phyloP scores from a whole-genome alignment of 2,888 invertebrate genomes.

The Himalopsyche kuldschensis region DNA sequence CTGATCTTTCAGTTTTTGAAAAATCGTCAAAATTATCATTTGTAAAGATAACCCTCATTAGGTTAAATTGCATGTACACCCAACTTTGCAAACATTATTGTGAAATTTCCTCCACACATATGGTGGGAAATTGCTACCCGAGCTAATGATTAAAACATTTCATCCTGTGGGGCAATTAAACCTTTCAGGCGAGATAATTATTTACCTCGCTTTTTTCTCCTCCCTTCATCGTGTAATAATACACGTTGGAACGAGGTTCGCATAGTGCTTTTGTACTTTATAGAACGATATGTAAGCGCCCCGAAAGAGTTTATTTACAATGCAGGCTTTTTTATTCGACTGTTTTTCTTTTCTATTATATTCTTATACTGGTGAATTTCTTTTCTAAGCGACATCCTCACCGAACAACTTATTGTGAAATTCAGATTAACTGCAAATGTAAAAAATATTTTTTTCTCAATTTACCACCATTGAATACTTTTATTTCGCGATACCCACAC shows the following conservation, averaged over 20 bases:
- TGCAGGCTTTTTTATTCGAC: not conserved
- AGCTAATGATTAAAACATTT: not conserved
- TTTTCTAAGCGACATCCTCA: not conserved
- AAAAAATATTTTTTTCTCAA: no score
- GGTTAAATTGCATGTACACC: not conserved
- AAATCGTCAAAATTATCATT: no score
- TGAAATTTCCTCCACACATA: not conserved
- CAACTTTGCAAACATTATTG: not conserved
- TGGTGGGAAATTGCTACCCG: not conserved
- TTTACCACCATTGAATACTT: no score
- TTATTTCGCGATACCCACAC: no score
- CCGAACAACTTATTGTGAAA: not conserved
- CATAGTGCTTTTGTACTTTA: not conserved
- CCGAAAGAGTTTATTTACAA: not conserved
- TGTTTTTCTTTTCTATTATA: not conserved
- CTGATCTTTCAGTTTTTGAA: no score
- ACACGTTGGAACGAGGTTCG: not conserved
- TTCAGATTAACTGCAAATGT: no score
- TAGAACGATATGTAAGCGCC: not conserved
- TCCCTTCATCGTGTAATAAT: not conserved
- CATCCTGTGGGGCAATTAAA: not conserved
- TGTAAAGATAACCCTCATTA: not conserved
- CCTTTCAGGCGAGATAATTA: slow-evolving; percentile 1
- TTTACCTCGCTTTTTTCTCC: not conserved
- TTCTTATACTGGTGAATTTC: not conserved